A percentile compares a stretch with the other conserved stretches of the same genome.
phyloP scores from a whole-genome alignment of 2,113 vertebrate species.

The Mionectes macconnelli region DNA sequence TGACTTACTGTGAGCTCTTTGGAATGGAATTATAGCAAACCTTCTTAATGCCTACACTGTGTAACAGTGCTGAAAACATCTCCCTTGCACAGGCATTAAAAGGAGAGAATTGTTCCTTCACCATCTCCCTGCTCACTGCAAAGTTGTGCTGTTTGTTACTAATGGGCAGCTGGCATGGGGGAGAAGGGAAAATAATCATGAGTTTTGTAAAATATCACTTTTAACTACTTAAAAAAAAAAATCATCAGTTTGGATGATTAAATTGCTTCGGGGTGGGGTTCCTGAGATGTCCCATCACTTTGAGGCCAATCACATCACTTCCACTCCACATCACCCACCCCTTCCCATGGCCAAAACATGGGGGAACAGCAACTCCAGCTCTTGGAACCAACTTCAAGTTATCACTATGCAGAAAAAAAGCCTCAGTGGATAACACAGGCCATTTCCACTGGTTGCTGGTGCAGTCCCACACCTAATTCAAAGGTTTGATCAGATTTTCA shows the following conservation, averaged over 20 bases:
- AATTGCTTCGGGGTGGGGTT: not conserved
- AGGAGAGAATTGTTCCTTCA: not conserved
- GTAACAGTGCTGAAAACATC: not conserved
- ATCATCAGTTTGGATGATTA: not conserved
- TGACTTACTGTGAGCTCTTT: not conserved
- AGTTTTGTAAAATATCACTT: not conserved
- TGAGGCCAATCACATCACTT: not conserved
- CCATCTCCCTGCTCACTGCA: not conserved
- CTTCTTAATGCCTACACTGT: not conserved
- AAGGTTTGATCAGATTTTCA: not conserved
- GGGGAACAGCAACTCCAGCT: not conserved
- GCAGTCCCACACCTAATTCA: not conserved
- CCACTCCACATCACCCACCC: not conserved
- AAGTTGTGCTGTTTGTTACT: not conserved
- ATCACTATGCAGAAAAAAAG: not conserved
- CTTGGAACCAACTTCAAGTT: not conserved
- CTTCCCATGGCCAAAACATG: accelerated
- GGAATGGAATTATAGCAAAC: not conserved
- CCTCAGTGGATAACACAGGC: not conserved
- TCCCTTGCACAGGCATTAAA: not conserved
- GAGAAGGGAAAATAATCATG: not conserved
- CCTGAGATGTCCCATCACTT: not conserved
- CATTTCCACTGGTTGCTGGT: not conserved
- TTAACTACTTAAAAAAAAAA: not conserved
- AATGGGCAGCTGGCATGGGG: not conserved